Conservation (phyloP, 2,113 vertebrate species). For the Pitta sordida region DNA sequence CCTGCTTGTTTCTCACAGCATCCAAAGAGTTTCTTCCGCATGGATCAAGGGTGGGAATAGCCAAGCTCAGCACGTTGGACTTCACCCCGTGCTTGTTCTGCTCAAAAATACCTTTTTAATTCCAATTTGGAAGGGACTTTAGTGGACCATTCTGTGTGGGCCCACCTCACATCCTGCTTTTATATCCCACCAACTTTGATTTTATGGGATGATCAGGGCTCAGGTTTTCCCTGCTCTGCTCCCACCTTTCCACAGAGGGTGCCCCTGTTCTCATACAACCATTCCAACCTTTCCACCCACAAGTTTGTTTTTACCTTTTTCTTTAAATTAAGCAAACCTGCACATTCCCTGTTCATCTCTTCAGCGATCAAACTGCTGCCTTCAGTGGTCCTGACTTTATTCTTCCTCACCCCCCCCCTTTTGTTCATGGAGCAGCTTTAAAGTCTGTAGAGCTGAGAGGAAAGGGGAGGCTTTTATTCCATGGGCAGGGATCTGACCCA, state of each 20-base stretch:
- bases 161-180: background rate
- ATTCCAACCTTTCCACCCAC: background rate
- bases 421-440: background rate
- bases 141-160: background rate
- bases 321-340: background rate
- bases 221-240: background rate
- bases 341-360: background rate
- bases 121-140: background rate
- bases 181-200: background rate
- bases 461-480: background rate
- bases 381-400: background rate
- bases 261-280: background rate
- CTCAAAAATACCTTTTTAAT: background rate
- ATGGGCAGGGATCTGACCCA: background rate
- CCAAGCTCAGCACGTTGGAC: background rate
- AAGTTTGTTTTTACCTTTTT: background rate
- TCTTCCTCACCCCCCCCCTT: background rate
- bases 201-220: background rate
- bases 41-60: background rate
- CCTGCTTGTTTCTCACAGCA: background rate
- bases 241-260: background rate
- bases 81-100: background rate
- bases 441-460: background rate
- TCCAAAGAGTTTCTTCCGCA: background rate
- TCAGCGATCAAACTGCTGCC: background rate